These are phyloP conservation scores for Ameiurus melas DNA, from an alignment of 2,113 vertebrate species.

Conservation along the genomic window DNA sequence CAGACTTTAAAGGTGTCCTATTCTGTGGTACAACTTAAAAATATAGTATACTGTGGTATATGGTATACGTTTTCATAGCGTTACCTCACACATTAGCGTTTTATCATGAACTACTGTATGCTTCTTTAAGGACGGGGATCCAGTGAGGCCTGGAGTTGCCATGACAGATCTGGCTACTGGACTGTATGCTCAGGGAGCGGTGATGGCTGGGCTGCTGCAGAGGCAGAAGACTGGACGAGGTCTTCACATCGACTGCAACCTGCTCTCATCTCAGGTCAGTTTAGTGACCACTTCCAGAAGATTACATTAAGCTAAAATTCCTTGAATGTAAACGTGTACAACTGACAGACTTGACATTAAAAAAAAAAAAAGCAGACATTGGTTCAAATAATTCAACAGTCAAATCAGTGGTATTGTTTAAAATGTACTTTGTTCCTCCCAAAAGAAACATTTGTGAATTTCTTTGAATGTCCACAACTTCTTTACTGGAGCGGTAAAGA, in stretches of 20 bases:
- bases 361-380: background rate
- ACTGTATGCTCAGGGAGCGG: conserved; percentile 82
- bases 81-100: background rate
- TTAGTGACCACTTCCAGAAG: background rate
- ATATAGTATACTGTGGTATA: background rate
- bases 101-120: conserved; percentile 7
- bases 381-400: background rate
- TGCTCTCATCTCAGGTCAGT: conserved; percentile 90
- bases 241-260: conserved; percentile 89
- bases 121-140: conserved; percentile 80
- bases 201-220: conserved; percentile 91
- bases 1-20: background rate
- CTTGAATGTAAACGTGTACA: background rate
- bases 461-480: background rate
- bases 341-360: background rate
- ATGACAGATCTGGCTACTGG: conserved; percentile 96
- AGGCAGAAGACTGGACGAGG: conserved; percentile 81
- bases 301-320: background rate
- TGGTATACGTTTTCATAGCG: background rate
- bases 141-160: conserved; percentile 89
- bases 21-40: background rate
- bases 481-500: background rate
- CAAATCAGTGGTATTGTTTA: background rate
- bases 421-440: background rate
- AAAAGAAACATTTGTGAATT: background rate